phyloP scores from a whole-genome alignment of 2,113 vertebrate species.

The Phocoena sinus region DNA sequence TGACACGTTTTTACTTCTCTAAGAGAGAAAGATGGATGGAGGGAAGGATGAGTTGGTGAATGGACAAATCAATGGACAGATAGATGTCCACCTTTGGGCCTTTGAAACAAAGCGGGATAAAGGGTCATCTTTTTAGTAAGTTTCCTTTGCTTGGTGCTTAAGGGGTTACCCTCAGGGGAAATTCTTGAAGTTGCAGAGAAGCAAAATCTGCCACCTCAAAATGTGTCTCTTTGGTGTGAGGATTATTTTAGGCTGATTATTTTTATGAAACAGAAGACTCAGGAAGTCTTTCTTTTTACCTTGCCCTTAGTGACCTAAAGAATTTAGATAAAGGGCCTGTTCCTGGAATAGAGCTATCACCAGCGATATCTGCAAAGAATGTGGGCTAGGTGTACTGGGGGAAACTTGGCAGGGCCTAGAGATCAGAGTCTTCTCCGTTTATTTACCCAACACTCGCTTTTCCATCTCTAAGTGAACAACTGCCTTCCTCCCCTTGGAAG shows the following conservation, averaged over 20 bases:
- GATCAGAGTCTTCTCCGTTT: neutral
- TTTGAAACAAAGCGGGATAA: neutral
- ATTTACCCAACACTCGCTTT: neutral
- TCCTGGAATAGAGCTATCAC: neutral
- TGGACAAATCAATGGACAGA: neutral
- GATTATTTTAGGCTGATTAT: neutral
- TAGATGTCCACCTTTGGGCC: neutral
- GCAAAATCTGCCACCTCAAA: neutral
- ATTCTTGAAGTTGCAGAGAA: neutral
- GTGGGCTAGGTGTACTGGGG: neutral
- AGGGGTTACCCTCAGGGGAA: neutral
- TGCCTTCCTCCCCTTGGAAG: neutral
- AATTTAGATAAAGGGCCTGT: neutral
- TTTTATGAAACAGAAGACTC: neutral
- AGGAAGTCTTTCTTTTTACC: neutral
- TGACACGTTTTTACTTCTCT: neutral
- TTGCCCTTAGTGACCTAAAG: neutral
- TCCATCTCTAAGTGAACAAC: neutral
- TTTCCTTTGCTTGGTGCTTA: neutral
- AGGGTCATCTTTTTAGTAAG: neutral
- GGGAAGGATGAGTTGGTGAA: neutral
- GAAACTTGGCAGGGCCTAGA: neutral
- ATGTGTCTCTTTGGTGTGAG: neutral
- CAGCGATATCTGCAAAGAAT: neutral
- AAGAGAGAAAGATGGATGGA: neutral